Conservation (phyloP, 2,797 vertebrate species). For the Leptoclinus maculatus region DNA sequence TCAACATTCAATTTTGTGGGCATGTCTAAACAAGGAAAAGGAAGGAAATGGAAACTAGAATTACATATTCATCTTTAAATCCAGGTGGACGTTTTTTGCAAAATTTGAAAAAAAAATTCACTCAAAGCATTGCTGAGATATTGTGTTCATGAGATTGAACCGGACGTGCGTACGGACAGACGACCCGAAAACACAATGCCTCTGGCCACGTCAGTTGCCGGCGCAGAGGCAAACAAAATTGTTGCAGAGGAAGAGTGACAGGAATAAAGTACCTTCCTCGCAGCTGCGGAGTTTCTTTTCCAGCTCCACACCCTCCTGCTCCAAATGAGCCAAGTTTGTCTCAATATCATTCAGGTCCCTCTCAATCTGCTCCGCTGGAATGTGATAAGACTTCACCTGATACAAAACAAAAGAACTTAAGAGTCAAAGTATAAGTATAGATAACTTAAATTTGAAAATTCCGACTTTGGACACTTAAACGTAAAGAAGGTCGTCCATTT, state of each 20-base stretch:
- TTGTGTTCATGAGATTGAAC: not conserved
- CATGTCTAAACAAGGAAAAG: not conserved
- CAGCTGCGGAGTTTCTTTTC: conserved; percentile 90
- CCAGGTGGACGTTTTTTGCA: not conserved
- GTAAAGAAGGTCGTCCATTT: conserved; percentile 64
- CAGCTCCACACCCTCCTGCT: conserved; percentile 90
- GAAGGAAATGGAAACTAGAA: not conserved
- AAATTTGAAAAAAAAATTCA: not conserved
- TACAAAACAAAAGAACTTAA: conserved; percentile 46
- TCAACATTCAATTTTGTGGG: conserved; percentile 29
- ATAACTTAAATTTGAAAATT: conserved; percentile 54
- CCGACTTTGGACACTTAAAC: conserved; percentile 56
- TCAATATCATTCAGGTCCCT: conserved; percentile 87
- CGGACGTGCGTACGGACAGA: too few relatives aligned
- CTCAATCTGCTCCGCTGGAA: conserved; percentile 88
- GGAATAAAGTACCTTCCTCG: conserved; percentile 88
- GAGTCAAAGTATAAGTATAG: conserved; percentile 17
- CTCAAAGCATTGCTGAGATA: not conserved
- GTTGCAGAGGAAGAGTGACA: not conserved
- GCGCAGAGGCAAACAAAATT: too few relatives aligned
- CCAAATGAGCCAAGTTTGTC: conserved; percentile 87
- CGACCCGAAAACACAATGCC: not conserved
- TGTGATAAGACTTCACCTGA: conserved; percentile 82
- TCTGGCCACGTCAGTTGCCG: not conserved
- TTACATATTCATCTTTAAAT: not conserved